Percentiles rank a stretch among this genome's conserved stretches.
Conservation (phyloP, 2,797 vertebrate species). For the Pitangus sulphuratus region DNA sequence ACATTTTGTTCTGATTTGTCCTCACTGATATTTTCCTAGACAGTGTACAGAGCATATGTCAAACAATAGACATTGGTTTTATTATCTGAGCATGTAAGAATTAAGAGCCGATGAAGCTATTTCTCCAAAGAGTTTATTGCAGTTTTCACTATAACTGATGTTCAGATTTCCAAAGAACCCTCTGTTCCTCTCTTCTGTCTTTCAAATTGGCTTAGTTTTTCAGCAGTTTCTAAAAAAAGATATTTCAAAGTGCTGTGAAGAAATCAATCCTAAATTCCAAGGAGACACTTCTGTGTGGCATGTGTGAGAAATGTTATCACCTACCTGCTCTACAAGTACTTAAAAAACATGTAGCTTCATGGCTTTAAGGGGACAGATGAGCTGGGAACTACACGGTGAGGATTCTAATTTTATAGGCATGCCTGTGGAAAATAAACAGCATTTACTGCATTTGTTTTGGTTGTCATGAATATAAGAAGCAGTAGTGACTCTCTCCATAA, state of each 20-base stretch:
- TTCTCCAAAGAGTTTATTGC: not conserved
- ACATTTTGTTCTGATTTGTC: not conserved
- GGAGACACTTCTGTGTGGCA: not conserved
- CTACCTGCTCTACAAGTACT: not conserved
- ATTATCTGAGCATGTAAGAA: not conserved
- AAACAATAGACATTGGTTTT: not conserved
- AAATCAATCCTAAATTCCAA: not conserved
- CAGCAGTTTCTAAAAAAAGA: not conserved
- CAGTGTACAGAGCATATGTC: not conserved
- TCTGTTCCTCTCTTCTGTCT: not conserved
- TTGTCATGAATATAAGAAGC: not conserved
- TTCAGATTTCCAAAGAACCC: not conserved
- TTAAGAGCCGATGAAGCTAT: not conserved
- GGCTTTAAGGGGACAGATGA: not conserved
- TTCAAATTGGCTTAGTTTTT: not conserved
- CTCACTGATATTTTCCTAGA: not conserved
- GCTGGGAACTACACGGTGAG: not conserved
- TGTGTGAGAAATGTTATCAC: not conserved
- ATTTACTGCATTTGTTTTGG: not conserved
- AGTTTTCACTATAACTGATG: not conserved
- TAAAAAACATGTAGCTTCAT: not conserved
- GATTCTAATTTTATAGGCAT: not conserved
- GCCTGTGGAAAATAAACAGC: not conserved
- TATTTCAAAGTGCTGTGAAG: not conserved
- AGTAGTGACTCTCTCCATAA: not conserved